Percentiles rank a stretch among this genome's conserved stretches.
Evolutionary conservation across 2,113 vertebrate genomes (phyloP).

Genomic region (Crypturellus undulatus): DNA sequence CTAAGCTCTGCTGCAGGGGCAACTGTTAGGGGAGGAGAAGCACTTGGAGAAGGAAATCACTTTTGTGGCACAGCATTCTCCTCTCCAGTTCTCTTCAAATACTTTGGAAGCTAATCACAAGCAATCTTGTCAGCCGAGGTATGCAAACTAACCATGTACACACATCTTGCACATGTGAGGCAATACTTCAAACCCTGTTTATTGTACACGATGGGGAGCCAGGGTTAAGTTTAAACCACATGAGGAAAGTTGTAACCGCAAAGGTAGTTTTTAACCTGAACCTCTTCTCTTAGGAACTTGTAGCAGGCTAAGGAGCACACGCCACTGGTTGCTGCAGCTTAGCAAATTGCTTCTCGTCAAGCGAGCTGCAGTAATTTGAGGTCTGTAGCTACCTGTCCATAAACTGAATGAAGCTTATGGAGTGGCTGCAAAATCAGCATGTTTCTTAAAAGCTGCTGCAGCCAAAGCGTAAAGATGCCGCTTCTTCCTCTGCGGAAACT

Average conservation of each 20-base stretch:
- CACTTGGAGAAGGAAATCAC: background rate
- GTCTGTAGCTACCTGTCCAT: background rate
- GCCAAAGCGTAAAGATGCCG: slow-evolving; percentile 25
- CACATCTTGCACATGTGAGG: background rate
- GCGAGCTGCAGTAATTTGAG: fast-evolving
- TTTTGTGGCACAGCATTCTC: background rate
- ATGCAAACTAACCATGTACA: background rate
- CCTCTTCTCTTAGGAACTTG: background rate
- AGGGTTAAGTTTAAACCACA: background rate
- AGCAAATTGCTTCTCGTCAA: background rate
- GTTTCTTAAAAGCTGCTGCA: background rate
- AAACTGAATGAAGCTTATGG: background rate
- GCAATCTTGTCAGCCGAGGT: background rate
- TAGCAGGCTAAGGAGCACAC: background rate
- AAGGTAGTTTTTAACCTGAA: background rate
- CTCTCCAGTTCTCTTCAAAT: background rate
- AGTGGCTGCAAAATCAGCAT: background rate
- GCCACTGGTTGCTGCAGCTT: background rate
- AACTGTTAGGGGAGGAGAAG: background rate
- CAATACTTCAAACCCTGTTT: slow-evolving; percentile 37
- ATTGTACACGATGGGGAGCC: slow-evolving; percentile 27
- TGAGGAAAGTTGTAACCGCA: background rate
- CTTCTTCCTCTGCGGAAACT: background rate
- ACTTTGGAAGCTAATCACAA: background rate
- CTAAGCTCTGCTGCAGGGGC: background rate